A percentile compares a stretch with the other conserved stretches of the same genome.
Evolutionary conservation across 2,888 invertebrate genomes (phyloP).

Genomic region (Chrysina gloriosa): DNA sequence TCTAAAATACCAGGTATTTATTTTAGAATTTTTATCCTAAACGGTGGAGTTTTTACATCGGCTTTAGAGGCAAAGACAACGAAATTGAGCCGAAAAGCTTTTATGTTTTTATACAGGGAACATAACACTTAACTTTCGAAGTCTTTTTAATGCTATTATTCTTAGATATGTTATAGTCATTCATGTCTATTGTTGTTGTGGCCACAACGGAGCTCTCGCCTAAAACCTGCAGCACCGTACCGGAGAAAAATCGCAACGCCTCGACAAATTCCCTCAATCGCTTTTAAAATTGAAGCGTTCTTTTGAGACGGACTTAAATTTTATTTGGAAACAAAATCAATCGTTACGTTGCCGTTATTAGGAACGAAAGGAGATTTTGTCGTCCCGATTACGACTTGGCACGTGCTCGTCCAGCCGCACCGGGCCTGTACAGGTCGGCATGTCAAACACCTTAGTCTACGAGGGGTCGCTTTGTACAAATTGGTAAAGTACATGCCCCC

Average conservation of each 20-base stretch:
- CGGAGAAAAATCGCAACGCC: constrained; percentile 14
- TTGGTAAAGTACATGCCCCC: constrained; percentile 63
- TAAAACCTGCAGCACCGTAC: constrained; percentile 51
- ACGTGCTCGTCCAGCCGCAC: constrained; percentile 48
- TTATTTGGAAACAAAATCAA: neutral
- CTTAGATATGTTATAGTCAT: constrained; percentile 55
- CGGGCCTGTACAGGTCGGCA: constrained; percentile 60
- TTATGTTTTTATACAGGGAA: constrained; percentile 49
- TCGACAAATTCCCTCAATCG: neutral
- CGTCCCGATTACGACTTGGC: constrained; percentile 28
- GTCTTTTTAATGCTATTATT: constrained; percentile 56
- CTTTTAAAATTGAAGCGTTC: neutral
- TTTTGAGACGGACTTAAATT: too few relatives aligned
- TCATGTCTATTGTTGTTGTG: constrained; percentile 55
- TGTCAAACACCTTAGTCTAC: constrained; percentile 61
- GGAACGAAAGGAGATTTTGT: constrained; percentile 11
- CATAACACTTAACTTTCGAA: constrained; percentile 53
- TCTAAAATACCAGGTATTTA: neutral
- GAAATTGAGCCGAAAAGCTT: constrained; percentile 52
- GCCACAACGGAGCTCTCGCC: constrained; percentile 53
- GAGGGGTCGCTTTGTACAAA: constrained; percentile 62
- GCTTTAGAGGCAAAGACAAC: constrained; percentile 44
- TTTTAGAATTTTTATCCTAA: constrained; percentile 13
- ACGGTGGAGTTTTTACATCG: constrained; percentile 47
- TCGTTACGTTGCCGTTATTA: neutral